Evolutionary conservation across 1,140 invertebrate genomes (phyloP).

Genomic region (Macrosteles quadrilineatus): DNA sequence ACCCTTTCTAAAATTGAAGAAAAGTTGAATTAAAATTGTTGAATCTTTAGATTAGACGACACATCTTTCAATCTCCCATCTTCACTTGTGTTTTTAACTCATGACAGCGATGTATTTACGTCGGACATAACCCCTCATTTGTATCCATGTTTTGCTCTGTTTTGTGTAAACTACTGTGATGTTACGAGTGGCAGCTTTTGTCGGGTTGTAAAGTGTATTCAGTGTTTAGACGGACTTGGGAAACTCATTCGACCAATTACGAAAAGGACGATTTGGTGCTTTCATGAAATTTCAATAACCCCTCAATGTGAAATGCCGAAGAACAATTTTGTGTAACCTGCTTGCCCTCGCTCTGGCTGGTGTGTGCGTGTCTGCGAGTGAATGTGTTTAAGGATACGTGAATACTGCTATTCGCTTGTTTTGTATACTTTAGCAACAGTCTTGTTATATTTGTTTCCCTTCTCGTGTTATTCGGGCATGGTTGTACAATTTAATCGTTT

Average conservation of each 20-base stretch:
- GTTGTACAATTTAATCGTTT: slow-evolving; percentile 16
- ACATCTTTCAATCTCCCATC: too few species aligned
- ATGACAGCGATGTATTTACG: too few species aligned
- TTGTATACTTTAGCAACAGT: slow-evolving; percentile 20
- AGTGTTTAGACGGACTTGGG: not conserved
- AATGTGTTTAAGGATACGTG: not conserved
- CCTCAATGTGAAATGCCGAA: not conserved
- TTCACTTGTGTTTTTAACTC: too few species aligned
- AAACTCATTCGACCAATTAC: not conserved
- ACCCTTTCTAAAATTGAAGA: too few species aligned
- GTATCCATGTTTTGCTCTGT: not conserved
- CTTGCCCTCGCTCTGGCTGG: too few species aligned
- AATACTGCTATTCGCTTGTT: not conserved
- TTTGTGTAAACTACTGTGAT: slow-evolving; percentile 4
- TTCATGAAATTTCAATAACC: slow-evolving; percentile 18
- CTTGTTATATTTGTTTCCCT: slow-evolving; percentile 13
- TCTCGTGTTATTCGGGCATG: slow-evolving; percentile 19
- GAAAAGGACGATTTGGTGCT: slow-evolving; percentile 8
- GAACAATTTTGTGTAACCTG: not conserved
- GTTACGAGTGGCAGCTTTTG: not conserved
- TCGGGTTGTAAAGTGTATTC: slow-evolving; percentile 4
- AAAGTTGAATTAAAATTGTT: too few species aligned
- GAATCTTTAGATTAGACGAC: too few species aligned
- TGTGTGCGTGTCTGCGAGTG: not conserved
- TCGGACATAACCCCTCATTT: too few species aligned